Evolutionary conservation across 2,888 invertebrate genomes (phyloP).

Genomic region (Timandra comae): DNA sequence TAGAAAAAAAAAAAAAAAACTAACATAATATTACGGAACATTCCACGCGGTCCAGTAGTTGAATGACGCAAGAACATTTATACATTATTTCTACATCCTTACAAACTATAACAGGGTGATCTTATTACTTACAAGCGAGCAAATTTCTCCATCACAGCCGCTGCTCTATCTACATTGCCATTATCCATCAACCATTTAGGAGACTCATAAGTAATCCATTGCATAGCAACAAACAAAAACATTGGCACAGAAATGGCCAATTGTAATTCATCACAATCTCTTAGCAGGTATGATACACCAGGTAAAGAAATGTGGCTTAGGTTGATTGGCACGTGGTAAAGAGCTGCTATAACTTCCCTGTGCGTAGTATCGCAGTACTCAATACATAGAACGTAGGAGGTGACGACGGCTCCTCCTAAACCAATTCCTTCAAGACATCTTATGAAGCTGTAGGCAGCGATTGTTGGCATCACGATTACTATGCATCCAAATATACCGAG

Average conservation of each 20-base stretch:
- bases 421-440: conserved; percentile 52
- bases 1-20: no score
- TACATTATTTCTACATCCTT: no score
- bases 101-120: no score
- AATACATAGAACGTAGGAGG: conserved; percentile 45
- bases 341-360: conserved; percentile 45
- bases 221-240: conserved; percentile 32
- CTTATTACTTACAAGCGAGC: conserved; percentile 42
- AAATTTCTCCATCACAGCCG: conserved; percentile 42
- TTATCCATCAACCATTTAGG: conserved; percentile 60
- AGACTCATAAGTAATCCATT: conserved; percentile 45
- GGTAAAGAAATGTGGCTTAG: conserved; percentile 46
- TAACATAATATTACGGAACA: no score
- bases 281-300: conserved; percentile 47
- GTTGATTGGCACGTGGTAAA: conserved; percentile 52
- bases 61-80: no score
- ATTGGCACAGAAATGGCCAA: conserved; percentile 47
- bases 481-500: conserved; percentile 40
- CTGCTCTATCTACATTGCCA: conserved; percentile 34
- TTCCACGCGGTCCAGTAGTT: no score
- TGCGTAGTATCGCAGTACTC: conserved; percentile 47
- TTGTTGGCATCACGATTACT: conserved; percentile 39
- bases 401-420: conserved; percentile 50
- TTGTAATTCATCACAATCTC: conserved; percentile 47
- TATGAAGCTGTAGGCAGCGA: conserved; percentile 36